phyloP scores from a whole-genome alignment of 2,888 invertebrate species.

The Calephelis perditalis region DNA sequence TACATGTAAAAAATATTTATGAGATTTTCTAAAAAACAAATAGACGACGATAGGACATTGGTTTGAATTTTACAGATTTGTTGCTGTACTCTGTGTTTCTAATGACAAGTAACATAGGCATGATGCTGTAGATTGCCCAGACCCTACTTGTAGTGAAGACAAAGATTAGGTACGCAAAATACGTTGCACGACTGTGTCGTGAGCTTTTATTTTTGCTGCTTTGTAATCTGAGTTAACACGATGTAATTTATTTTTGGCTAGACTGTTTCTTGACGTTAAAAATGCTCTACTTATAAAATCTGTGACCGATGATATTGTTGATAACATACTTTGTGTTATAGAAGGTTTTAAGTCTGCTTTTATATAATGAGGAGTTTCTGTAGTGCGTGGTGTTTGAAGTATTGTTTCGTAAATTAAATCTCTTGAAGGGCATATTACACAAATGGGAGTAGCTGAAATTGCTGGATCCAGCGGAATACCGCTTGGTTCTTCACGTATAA shows the following conservation, averaged over 20 bases:
- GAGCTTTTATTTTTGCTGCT: no score
- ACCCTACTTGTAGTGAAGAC: no score
- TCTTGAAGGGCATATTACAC: neutral
- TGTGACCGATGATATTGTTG: slow-evolving; percentile 16
- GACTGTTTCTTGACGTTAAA: neutral
- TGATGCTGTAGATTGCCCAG: no score
- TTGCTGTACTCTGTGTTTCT: no score
- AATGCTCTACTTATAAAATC: slow-evolving; percentile 7
- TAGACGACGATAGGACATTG: no score
- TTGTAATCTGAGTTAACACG: no score
- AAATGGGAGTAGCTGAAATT: neutral
- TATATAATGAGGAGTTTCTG: neutral
- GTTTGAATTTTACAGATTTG: no score
- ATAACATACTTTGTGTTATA: slow-evolving; percentile 14
- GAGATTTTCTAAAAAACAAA: no score
- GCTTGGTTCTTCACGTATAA: neutral
- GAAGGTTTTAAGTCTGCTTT: neutral
- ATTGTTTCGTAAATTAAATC: neutral
- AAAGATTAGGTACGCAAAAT: no score
- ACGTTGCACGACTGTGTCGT: no score
- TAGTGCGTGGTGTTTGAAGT: neutral
- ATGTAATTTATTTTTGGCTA: neutral
- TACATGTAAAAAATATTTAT: no score
- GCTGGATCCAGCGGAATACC: neutral
- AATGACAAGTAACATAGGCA: no score